These are phyloP conservation scores for Acleris sparsana DNA, from an alignment of 2,888 invertebrate genomes.

Conservation along the genomic window DNA sequence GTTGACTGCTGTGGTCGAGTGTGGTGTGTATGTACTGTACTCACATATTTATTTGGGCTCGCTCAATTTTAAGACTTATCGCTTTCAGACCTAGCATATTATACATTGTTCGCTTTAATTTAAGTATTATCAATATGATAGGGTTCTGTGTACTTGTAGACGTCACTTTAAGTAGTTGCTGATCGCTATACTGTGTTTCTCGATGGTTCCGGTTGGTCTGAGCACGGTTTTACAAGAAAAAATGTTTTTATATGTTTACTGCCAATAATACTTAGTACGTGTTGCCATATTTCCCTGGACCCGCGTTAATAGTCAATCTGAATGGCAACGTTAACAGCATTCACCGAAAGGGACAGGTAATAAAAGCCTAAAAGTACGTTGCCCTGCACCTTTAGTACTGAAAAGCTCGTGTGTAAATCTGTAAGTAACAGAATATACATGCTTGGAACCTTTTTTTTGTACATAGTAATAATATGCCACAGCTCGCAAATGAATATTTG, in stretches of 20 bases:
- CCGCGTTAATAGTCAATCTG: no score
- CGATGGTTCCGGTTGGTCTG: conserved; percentile 68
- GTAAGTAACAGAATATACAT: no score
- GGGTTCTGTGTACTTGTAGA: conserved; percentile 72
- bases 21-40: conserved; percentile 59
- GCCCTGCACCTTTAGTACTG: no score
- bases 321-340: no score
- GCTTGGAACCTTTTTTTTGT: no score
- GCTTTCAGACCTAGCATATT: conserved; percentile 74
- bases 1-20: conserved; percentile 69
- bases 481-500: no score
- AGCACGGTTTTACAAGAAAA: background rate
- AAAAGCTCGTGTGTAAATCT: no score
- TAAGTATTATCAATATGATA: conserved; percentile 76
- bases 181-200: conserved; percentile 69
- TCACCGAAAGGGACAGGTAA: background rate
- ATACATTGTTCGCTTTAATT: conserved; percentile 43
- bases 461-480: no score
- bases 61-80: conserved; percentile 82
- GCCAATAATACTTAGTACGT: background rate
- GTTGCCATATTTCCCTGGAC: no score
- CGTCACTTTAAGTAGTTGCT: conserved; percentile 68
- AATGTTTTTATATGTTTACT: background rate
- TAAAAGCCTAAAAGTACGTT: background rate
- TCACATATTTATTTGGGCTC: conserved; percentile 78